Conservation (phyloP, 2,888 invertebrate species). For the Lagria hirta region DNA sequence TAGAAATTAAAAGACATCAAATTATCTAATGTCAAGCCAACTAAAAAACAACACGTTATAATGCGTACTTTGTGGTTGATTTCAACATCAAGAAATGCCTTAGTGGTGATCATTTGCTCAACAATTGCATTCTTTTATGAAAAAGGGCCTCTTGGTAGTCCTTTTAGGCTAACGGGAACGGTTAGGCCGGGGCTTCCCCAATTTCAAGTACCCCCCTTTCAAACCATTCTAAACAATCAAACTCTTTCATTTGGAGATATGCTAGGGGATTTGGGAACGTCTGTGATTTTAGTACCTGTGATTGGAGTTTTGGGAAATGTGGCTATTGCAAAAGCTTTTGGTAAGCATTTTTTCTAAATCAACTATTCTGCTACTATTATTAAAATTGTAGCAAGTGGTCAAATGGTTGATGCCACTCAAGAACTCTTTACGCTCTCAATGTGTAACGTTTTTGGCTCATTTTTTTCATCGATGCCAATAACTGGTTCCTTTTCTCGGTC, state of each 20-base stretch:
- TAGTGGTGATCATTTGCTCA: conserved; percentile 76
- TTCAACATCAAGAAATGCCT: conserved; percentile 81
- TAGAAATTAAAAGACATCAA: conserved; percentile 76
- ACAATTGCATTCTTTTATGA: conserved; percentile 65
- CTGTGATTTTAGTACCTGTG: conserved; percentile 83
- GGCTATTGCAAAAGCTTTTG: conserved; percentile 94
- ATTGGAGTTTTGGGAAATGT: conserved; percentile 91
- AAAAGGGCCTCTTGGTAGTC: conserved; percentile 57
- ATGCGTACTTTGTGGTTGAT: conserved; percentile 72
- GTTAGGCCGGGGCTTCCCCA: conserved; percentile 75
- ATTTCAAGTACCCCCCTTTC: conserved; percentile 70
- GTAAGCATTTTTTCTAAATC: too few relatives aligned
- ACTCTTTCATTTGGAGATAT: conserved; percentile 67
- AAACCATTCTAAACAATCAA: conserved; percentile 61
- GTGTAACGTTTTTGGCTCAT: conserved; percentile 83
- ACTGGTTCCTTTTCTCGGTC: conserved; percentile 87
- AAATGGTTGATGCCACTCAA: conserved; percentile 84
- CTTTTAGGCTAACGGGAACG: conserved; percentile 74
- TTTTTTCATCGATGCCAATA: conserved; percentile 88
- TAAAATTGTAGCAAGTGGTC: conserved; percentile 69
- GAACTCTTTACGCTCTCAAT: conserved; percentile 84
- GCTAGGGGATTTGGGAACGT: conserved; percentile 80
- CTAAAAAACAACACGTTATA: conserved; percentile 51
- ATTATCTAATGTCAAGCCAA: conserved; percentile 51
- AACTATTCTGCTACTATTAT: conserved; percentile 7